These are phyloP conservation scores for Enteromius radiatus DNA, from an alignment of 2,797 vertebrate genomes.

Conservation along the genomic window DNA sequence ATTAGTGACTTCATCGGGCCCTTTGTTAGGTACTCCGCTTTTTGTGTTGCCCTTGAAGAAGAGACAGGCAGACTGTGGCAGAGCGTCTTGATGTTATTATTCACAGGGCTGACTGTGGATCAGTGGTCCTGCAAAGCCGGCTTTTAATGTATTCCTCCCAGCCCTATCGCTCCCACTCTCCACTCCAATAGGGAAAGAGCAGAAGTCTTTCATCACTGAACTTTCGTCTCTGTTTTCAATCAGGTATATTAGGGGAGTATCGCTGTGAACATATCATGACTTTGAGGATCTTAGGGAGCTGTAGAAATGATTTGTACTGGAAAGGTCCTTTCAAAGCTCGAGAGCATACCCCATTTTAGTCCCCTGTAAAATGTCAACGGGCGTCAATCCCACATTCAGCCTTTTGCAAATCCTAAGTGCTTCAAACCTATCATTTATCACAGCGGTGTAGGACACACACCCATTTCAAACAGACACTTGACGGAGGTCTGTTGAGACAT, in stretches of 20 bases:
- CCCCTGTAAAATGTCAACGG: slow-evolving; percentile 30
- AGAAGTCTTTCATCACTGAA: slow-evolving; percentile 18
- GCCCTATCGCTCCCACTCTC: background rate
- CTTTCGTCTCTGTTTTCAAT: slow-evolving; percentile 23
- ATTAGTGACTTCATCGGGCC: slow-evolving; percentile 81
- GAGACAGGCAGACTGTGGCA: slow-evolving; percentile 60
- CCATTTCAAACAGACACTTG: slow-evolving; percentile 46
- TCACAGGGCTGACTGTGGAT: slow-evolving; percentile 69
- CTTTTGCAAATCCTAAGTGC: slow-evolving; percentile 38
- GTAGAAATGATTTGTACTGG: slow-evolving; percentile 34
- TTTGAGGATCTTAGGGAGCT: slow-evolving; percentile 14
- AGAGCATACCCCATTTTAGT: slow-evolving; percentile 36
- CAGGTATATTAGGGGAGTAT: slow-evolving; percentile 19
- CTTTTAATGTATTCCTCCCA: slow-evolving; percentile 55
- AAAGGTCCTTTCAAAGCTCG: slow-evolving; percentile 28
- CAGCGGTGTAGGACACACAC: slow-evolving; percentile 35
- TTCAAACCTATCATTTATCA: slow-evolving; percentile 42
- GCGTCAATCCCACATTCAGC: slow-evolving; percentile 19
- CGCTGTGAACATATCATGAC: slow-evolving; percentile 17
- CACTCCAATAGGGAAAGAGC: background rate
- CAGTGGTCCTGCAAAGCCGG: slow-evolving; percentile 57
- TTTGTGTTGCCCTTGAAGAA: slow-evolving; percentile 78
- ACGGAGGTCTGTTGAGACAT: slow-evolving; percentile 51
- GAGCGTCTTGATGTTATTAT: slow-evolving; percentile 70
- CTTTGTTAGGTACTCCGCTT: slow-evolving; percentile 75